phyloP scores from a whole-genome alignment of 1,140 invertebrate species.

The Cryptotermes secundus region DNA sequence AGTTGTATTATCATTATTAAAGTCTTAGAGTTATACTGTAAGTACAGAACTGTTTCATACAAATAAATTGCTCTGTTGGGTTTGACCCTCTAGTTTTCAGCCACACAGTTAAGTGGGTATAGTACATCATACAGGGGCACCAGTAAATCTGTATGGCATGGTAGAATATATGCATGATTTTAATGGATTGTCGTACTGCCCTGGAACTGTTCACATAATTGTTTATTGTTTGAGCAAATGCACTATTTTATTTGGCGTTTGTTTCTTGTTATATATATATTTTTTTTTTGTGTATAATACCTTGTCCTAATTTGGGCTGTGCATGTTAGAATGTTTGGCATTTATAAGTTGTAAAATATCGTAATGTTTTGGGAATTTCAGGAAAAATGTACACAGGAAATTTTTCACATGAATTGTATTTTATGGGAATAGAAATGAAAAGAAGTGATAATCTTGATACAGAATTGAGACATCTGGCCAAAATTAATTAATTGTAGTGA shows the following conservation, averaged over 20 bases:
- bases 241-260: background rate
- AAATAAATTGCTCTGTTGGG: background rate
- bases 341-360: background rate
- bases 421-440: no score
- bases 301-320: slow-evolving; percentile 14
- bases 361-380: no score
- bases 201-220: background rate
- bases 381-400: no score
- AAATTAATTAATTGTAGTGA: no score
- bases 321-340: background rate
- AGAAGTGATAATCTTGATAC: no score
- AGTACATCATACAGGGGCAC: background rate
- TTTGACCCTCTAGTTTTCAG: no score
- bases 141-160: background rate
- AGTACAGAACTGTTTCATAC: background rate
- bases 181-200: background rate
- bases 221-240: background rate
- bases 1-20: background rate
- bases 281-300: background rate
- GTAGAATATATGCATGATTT: slow-evolving; percentile 2
- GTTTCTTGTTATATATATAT: background rate
- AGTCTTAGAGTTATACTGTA: background rate
- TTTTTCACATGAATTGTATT: no score
- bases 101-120: no score
- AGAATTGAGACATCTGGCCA: no score